These are phyloP conservation scores for Gymnobelideus leadbeateri DNA, from an alignment of 2,113 vertebrate species.

Conservation along the genomic window DNA sequence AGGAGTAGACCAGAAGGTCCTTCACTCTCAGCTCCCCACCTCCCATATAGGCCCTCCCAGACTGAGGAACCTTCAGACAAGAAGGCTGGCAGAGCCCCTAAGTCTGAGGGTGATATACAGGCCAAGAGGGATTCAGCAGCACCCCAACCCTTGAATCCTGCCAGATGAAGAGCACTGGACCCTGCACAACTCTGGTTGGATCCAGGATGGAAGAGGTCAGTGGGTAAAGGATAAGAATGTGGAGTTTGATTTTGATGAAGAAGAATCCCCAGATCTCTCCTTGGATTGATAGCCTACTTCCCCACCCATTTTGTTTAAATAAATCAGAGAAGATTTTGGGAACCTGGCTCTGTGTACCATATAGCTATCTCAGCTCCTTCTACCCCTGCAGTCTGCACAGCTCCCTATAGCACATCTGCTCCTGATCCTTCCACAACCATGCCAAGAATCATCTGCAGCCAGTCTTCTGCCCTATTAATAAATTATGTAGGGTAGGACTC, in stretches of 20 bases:
- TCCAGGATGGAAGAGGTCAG: conserved; percentile 88
- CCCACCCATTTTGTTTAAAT: conserved; percentile 33
- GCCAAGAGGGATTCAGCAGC: conserved; percentile 32
- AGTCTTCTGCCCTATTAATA: too few species aligned
- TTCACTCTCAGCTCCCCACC: conserved; percentile 21
- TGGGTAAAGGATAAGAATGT: conserved; percentile 94
- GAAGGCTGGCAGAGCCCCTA: conserved; percentile 17
- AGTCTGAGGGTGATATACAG: background rate
- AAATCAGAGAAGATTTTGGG: conserved; percentile 39
- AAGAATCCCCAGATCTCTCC: conserved; percentile 83
- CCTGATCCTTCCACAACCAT: too few species aligned
- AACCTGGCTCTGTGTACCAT: too few species aligned
- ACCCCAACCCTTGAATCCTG: conserved; percentile 72
- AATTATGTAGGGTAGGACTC: too few species aligned
- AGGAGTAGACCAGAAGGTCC: conserved; percentile 77
- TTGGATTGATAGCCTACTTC: conserved; percentile 47
- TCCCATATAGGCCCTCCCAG: conserved; percentile 40
- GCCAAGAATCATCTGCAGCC: too few species aligned
- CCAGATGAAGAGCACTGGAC: conserved; percentile 85
- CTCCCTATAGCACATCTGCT: too few species aligned
- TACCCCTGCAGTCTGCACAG: too few species aligned
- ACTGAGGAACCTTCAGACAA: conserved; percentile 4
- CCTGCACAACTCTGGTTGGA: conserved; percentile 90
- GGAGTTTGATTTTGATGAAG: conserved; percentile 96
- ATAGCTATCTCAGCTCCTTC: too few species aligned